Evolutionary conservation across 2,888 invertebrate genomes (phyloP).

Genomic region (Hyles lineata): DNA sequence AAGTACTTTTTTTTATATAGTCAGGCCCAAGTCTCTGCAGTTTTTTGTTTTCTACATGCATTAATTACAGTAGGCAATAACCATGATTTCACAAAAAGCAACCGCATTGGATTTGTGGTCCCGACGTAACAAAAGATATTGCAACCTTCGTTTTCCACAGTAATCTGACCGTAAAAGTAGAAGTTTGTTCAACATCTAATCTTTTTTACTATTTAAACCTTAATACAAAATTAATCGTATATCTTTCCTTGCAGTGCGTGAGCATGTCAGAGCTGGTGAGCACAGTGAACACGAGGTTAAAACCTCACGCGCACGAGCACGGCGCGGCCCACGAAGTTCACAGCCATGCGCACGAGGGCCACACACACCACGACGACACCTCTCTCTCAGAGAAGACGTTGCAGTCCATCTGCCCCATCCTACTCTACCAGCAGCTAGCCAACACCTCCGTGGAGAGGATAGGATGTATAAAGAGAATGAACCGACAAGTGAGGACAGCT

Average conservation of each 20-base stretch:
- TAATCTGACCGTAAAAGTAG: not conserved
- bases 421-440: constrained; percentile 87
- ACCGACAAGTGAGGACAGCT: constrained; percentile 42
- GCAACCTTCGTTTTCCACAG: not conserved
- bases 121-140: not conserved
- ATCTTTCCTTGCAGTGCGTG: constrained; percentile 70
- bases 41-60: not conserved
- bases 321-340: constrained; percentile 39
- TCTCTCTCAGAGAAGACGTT: constrained; percentile 67
- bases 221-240: constrained; percentile 9
- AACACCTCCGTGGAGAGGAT: constrained; percentile 79
- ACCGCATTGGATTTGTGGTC: not conserved
- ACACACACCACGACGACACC: constrained; percentile 51
- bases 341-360: constrained; percentile 47
- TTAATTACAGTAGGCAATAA: not conserved
- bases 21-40: too few relatives aligned
- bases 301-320: constrained; percentile 62
- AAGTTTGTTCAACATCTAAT: not conserved
- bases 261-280: constrained; percentile 76
- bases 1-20: constrained; percentile 54
- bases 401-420: constrained; percentile 87
- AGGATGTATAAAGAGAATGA: constrained; percentile 82
- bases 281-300: constrained; percentile 72
- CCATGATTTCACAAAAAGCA: not conserved
- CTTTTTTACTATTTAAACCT: not conserved